These are phyloP conservation scores for Arion vulgaris DNA, from an alignment of 1,140 invertebrate species.

Conservation along the genomic window DNA sequence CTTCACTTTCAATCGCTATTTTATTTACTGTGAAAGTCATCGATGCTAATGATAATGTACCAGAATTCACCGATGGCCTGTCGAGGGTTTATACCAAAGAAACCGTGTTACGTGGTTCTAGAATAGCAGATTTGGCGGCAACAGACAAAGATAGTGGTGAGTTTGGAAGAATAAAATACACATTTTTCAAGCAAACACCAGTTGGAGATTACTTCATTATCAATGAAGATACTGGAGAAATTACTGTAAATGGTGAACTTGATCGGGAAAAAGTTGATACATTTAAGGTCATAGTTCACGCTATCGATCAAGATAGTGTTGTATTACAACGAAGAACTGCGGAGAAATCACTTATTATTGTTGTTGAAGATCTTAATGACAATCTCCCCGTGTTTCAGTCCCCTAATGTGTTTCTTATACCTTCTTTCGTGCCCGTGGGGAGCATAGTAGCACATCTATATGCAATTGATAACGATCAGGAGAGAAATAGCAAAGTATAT, in stretches of 20 bases:
- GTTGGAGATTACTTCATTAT: constrained; percentile 87
- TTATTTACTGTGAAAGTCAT: constrained; percentile 57
- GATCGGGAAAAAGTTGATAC: constrained; percentile 91
- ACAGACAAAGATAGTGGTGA: constrained; percentile 72
- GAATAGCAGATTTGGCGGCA: constrained; percentile 74
- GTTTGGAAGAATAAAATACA: constrained; percentile 78
- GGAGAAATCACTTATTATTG: constrained; percentile 81
- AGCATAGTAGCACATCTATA: constrained; percentile 52
- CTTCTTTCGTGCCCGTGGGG: constrained; percentile 44
- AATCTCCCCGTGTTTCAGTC: constrained; percentile 92
- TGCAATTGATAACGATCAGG: constrained; percentile 76
- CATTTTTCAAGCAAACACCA: constrained; percentile 78
- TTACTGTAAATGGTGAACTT: constrained; percentile 83
- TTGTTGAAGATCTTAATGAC: constrained; percentile 88
- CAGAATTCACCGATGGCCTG: constrained; percentile 78
- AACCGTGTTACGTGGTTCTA: constrained; percentile 73
- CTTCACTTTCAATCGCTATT: constrained; percentile 72
- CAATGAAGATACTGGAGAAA: constrained; percentile 87
- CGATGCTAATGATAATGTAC: constrained; percentile 96
- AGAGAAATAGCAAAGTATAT: constrained; percentile 73
- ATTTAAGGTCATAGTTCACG: constrained; percentile 89
- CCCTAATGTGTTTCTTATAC: constrained; percentile 78
- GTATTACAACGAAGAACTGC: constrained; percentile 82
- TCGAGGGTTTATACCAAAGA: constrained; percentile 95
- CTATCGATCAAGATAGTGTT: constrained; percentile 88